Conservation (phyloP, 2,113 vertebrate genomes). For the Diadophis punctatus region DNA sequence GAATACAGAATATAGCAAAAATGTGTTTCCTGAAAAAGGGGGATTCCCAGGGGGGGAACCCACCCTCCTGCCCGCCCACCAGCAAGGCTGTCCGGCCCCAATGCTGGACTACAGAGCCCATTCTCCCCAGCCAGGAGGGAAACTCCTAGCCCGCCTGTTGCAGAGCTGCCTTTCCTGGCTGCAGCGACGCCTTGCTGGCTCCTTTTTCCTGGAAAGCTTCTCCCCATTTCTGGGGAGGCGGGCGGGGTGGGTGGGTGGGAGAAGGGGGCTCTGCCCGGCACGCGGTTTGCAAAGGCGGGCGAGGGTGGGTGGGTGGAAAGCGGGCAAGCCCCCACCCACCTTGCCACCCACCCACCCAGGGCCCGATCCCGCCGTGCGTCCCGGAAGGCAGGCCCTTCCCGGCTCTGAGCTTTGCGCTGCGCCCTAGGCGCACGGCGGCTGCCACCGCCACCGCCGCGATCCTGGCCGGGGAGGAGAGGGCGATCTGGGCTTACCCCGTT, state of each 20-base stretch:
- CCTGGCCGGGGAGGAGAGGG: no score
- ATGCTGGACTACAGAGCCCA: background rate
- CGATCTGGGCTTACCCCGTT: constrained; percentile 77
- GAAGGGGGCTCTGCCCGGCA: background rate
- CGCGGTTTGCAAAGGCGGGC: background rate
- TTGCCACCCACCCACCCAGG: background rate
- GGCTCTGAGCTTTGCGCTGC: background rate
- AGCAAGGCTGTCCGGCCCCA: background rate
- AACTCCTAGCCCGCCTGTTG: background rate
- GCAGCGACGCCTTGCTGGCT: background rate
- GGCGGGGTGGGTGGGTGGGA: no score
- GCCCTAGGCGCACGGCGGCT: background rate
- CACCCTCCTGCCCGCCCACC: background rate
- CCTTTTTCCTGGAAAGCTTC: no score
- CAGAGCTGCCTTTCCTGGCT: no score
- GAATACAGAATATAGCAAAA: background rate
- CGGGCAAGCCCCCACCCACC: rapidly evolving
- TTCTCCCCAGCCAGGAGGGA: background rate
- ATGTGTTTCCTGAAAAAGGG: background rate
- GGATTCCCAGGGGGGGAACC: no score
- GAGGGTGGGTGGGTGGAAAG: background rate
- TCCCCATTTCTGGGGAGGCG: no score
- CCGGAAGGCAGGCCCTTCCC: background rate
- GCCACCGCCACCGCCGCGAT: no score
- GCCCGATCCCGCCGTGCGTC: background rate